Percentiles rank a stretch among this genome's conserved stretches.
Conservation (phyloP, 1,140 invertebrate genomes). For the Leptinotarsa undecemlineata region DNA sequence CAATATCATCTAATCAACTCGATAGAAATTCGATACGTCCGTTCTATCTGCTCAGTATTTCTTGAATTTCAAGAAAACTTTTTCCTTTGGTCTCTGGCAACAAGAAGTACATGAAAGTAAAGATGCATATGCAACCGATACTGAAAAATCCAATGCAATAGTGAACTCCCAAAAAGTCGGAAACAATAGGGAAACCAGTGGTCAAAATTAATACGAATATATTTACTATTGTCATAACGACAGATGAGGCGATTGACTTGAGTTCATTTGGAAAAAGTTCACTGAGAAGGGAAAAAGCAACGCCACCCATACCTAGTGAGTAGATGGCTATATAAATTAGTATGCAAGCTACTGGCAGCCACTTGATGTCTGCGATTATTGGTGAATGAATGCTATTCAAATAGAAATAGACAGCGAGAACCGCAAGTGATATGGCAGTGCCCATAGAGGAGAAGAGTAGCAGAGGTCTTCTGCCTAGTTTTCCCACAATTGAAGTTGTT, state of each 20-base stretch:
- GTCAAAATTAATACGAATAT: neutral
- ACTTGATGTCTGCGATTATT: neutral
- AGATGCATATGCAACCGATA: neutral
- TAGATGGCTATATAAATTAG: neutral
- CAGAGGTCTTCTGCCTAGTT: neutral
- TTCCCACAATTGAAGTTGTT: neutral
- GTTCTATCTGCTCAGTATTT: neutral
- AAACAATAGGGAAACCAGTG: neutral
- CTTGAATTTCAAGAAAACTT: constrained; percentile 9
- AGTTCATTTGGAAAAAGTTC: constrained; percentile 12
- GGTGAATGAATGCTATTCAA: neutral
- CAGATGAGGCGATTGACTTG: neutral
- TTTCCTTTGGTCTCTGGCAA: constrained; percentile 12
- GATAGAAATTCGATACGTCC: too few relatives aligned
- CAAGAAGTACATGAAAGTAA: neutral
- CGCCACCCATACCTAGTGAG: constrained; percentile 3
- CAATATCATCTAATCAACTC: too few relatives aligned
- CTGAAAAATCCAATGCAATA: constrained; percentile 3
- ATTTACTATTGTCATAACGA: neutral
- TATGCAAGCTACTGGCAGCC: neutral
- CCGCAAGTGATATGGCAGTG: neutral
- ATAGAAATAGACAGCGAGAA: neutral
- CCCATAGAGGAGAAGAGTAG: neutral
- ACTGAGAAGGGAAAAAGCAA: neutral
- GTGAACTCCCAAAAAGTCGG: constrained; percentile 1